Evolutionary conservation across 2,797 vertebrate genomes (phyloP), one percentile per base, ranked within the genome.

Genomic region (Aphelocoma californica): DNA sequence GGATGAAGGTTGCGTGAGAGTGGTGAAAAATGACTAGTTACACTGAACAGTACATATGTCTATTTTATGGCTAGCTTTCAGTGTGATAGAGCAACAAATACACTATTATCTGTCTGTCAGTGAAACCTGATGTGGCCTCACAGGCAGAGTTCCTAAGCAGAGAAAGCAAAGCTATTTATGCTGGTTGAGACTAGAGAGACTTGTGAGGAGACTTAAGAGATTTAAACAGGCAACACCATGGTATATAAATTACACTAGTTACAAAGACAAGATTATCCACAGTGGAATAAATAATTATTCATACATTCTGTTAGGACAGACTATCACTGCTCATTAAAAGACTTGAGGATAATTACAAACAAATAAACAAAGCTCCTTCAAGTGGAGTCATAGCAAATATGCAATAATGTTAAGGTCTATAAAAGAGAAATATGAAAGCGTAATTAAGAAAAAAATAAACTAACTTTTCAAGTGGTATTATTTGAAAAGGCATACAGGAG

Each of bases 211-310:
- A 81, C 85, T 95, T 90, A 94, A 56, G 87, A 94, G 92, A 91
- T 92, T 92, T 93, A 83, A 95, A 88, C 70, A 81, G 58, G 73
- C 95, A 90, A 84, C 73, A 66, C 26, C 42, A 15, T 1, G 34
- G 62, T 94, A 90, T 91, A 94, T 86, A 91, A 96, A 96, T 96
- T 89, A 93, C 80, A 90, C 54, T 53, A 79, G 87, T 92, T 92
- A 94, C 87, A 94, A 95, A 92, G 80, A 92, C 72, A 67, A 86
- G 86, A 92, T 94, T 91, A 92, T 81, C 69, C 92, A 95, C 92
- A 84, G 66, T 38, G 85, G 93, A 94, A 93, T 93, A 94, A 96
- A 95, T 92, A 96, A 97, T 96, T 96, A 96, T 93, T 93, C 91
- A 94, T 81, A 84, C 56, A 92, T 96, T 87, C 92, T 96, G 93